Evolutionary conservation across 2,113 vertebrate species (phyloP).

Genomic region (Hyperopisus bebe): DNA sequence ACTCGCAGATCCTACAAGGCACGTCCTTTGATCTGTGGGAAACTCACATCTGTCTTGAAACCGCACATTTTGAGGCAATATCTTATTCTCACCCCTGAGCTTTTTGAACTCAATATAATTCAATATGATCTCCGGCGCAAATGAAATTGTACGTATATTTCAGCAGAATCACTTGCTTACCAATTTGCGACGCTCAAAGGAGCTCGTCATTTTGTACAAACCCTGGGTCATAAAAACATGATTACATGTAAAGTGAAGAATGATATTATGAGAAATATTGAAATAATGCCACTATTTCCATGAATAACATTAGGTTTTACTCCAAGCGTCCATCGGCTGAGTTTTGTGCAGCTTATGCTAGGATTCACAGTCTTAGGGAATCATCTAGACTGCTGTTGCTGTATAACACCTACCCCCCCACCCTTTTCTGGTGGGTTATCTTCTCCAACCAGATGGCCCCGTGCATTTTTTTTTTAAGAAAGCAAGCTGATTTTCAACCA

Average conservation of each 20-base stretch:
- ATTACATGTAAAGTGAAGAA: neutral
- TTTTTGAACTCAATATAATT: neutral
- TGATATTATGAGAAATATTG: slow-evolving; percentile 1
- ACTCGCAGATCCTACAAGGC: neutral
- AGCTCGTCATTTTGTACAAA: neutral
- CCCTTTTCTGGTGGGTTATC: neutral
- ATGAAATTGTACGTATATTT: slow-evolving; percentile 6
- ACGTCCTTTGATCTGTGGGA: neutral
- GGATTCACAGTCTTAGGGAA: neutral
- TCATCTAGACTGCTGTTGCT: neutral
- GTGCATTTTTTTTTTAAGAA: neutral
- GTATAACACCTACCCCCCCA: neutral
- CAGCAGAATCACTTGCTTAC: neutral
- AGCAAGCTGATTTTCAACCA: neutral
- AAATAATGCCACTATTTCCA: neutral
- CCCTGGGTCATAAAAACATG: slow-evolving; percentile 4
- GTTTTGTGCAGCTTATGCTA: neutral
- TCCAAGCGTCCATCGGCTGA: neutral
- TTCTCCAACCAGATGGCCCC: neutral
- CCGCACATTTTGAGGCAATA: neutral
- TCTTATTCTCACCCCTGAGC: neutral
- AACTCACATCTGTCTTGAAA: neutral
- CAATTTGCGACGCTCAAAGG: neutral
- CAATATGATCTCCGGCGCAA: neutral
- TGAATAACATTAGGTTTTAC: slow-evolving; percentile 13